Base-by-base conservation (phyloP, 2,888 invertebrate genomes). In the Cylindroiulus punctatus region DNA sequence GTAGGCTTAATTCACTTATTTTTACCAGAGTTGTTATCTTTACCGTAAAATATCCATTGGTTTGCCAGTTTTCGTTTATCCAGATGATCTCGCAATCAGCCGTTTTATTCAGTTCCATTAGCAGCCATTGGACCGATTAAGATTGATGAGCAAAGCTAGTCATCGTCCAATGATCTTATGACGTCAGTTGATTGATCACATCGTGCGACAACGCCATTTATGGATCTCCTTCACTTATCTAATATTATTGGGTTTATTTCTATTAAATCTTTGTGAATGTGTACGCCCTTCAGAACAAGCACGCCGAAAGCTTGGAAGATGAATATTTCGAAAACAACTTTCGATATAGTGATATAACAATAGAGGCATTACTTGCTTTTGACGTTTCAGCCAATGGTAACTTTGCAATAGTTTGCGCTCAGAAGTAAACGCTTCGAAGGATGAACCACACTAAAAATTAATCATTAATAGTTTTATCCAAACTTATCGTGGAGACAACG, bases 161-260 rank as follows among this genome's bases (percentile, higher is more conserved):
- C 57, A 57, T 19, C 57, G 4, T 57, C 8, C 57, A 57, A 57
- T 57, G n/a, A 57, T 57, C n/a, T 57, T 57, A 57, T 57, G 57
- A 57, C 57, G 5, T 57, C n/a, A n/a, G 19, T n/a, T 57, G 57
- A 57, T 57, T 57, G 57, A 57, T 57, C n/a, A 57, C 57, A 57
- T n/a, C n/a, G 57, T n/a, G n/a, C 19, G 57, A 57, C 57, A 57
- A 57, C 19, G 14, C n/a, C 57, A 57, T n/a, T n/a, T n/a, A 57
- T 57, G 44, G 44, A 44, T 44, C 44, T 10, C 1, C 10, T n/a
- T 57, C 57, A 57, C n/a, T 57, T 57, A 57, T 57, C 57, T 19
- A 3, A n/a, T 57, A 57, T 57, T 57, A 57, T 57, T 57, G 57
- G n/a, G 8, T 57, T 57, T 57, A 57, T 57, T 57, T 57, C 57